Evolutionary conservation across 2,888 invertebrate species (phyloP).

Genomic region (Scotopteryx bipunctaria): DNA sequence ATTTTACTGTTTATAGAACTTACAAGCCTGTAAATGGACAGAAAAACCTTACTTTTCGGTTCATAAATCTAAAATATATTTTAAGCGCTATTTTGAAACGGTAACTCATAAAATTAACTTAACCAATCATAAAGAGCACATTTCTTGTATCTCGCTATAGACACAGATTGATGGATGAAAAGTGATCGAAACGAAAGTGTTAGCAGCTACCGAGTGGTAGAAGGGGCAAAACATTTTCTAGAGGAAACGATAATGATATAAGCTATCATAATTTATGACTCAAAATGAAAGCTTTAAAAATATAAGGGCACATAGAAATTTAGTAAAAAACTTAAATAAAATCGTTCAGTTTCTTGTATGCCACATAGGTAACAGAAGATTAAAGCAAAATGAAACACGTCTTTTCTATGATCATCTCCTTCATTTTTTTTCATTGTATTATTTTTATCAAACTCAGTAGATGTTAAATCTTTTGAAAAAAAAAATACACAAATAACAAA

Average conservation of each 20-base stretch:
- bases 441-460: too few relatives aligned
- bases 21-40: background rate
- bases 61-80: conserved; percentile 10
- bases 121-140: background rate
- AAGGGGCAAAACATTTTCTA: conserved; percentile 19
- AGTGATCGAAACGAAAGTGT: conserved; percentile 23
- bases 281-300: background rate
- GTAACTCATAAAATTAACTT: background rate
- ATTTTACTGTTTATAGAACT: conserved; percentile 16
- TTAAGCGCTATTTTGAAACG: background rate
- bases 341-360: too few relatives aligned
- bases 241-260: conserved; percentile 13
- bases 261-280: background rate
- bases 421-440: too few relatives aligned
- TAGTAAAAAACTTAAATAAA: too few relatives aligned
- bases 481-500: too few relatives aligned
- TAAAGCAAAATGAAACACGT: too few relatives aligned
- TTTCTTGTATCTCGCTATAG: conserved; percentile 7
- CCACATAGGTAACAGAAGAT: too few relatives aligned
- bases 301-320: background rate
- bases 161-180: conserved; percentile 27
- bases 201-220: conserved; percentile 14
- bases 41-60: background rate
- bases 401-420: too few relatives aligned
- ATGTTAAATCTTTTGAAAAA: too few relatives aligned